Conservation (phyloP, 1,140 invertebrate genomes). For the Varroa destructor region DNA sequence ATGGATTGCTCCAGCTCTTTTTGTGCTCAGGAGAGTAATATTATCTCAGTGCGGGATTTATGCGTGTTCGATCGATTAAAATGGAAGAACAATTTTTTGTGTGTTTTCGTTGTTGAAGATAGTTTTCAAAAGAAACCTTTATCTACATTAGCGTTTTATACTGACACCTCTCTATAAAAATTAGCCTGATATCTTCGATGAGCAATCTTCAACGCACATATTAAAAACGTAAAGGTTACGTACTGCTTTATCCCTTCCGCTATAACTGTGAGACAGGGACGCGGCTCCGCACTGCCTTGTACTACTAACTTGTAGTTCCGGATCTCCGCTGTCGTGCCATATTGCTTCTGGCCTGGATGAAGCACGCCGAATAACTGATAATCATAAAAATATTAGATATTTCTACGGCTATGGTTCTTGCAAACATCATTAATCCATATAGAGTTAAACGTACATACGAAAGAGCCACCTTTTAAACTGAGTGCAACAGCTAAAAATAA, state of each 20-base stretch:
- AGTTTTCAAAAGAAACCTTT: too few species aligned
- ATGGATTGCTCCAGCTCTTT: too few species aligned
- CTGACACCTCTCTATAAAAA: too few species aligned
- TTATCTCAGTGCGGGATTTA: too few species aligned
- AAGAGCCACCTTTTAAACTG: not conserved
- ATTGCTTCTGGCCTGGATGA: not conserved
- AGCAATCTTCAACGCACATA: too few species aligned
- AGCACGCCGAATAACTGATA: slow-evolving; percentile 9
- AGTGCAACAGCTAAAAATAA: not conserved
- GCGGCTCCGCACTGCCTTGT: not conserved
- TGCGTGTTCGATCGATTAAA: too few species aligned
- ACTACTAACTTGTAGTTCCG: not conserved
- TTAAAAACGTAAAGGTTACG: too few species aligned
- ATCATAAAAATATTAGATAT: not conserved
- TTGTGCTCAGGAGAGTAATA: too few species aligned
- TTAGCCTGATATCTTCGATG: too few species aligned
- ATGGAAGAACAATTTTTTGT: too few species aligned
- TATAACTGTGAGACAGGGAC: not conserved
- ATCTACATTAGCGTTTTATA: too few species aligned
- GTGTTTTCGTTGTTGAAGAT: too few species aligned
- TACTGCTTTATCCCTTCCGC: not conserved
- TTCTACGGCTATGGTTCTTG: not conserved
- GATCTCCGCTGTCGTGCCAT: slow-evolving; percentile 13
- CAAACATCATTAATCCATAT: not conserved
- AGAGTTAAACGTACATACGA: not conserved